These are phyloP conservation scores for Drosophila parthenogenetica DNA, from an alignment of 2,888 invertebrate species.

Conservation along the genomic window DNA sequence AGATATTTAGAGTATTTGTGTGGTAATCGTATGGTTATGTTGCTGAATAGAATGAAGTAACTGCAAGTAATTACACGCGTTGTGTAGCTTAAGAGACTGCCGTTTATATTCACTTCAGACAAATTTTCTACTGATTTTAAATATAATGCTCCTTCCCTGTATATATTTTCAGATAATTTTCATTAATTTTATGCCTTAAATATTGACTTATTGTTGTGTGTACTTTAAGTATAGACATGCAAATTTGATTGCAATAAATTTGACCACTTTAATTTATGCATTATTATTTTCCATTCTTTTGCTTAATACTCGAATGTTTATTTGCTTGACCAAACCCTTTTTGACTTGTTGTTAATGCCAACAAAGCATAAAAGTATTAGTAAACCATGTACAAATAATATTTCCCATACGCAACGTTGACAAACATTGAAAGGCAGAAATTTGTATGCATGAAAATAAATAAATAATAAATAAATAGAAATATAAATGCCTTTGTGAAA, in stretches of 20 bases:
- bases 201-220: too few species aligned
- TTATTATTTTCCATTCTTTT: not conserved
- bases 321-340: not conserved
- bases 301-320: not conserved
- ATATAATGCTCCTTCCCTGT: not conserved
- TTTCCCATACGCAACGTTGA: constrained; percentile 57
- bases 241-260: not conserved
- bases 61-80: constrained; percentile 11
- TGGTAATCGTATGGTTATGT: constrained; percentile 45
- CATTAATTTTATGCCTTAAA: not conserved
- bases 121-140: not conserved
- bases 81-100: constrained; percentile 3
- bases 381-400: constrained; percentile 51
- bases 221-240: too few species aligned
- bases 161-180: not conserved
- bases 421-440: constrained; percentile 32
- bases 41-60: constrained; percentile 13
- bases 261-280: not conserved
- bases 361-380: constrained; percentile 22
- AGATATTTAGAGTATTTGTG: constrained; percentile 8
- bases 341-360: constrained; percentile 2
- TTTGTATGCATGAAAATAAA: constrained; percentile 27
- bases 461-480: constrained; percentile 46
- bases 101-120: too few species aligned
- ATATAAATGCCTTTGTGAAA: constrained; percentile 34